phyloP scores from a whole-genome alignment of 1,140 invertebrate species.

The Linepithema humile region DNA sequence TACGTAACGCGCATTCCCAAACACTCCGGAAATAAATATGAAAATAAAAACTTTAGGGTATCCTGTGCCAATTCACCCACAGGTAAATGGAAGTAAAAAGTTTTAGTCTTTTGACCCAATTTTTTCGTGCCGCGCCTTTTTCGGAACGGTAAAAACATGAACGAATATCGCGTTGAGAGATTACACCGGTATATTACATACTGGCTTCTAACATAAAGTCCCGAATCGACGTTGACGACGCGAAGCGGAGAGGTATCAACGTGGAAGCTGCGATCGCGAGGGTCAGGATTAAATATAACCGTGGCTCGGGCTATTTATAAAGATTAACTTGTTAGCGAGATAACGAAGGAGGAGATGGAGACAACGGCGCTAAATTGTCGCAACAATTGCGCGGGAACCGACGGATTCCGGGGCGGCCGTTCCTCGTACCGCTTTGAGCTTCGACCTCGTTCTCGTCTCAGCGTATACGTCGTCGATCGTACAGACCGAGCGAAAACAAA shows the following conservation, averaged over 20 bases:
- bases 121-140: no score
- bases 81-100: not conserved
- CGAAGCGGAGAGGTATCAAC: slow-evolving; percentile 69
- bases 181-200: not conserved
- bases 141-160: not conserved
- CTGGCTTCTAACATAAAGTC: slow-evolving; percentile 11
- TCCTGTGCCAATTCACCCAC: not conserved
- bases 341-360: slow-evolving; percentile 79
- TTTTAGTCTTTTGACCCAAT: not conserved
- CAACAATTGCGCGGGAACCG: slow-evolving; percentile 78
- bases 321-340: slow-evolving; percentile 84
- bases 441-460: slow-evolving; percentile 65
- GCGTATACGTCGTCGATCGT: slow-evolving; percentile 1
- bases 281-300: slow-evolving; percentile 84
- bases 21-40: not conserved
- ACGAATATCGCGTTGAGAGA: not conserved
- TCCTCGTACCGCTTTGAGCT: slow-evolving; percentile 70
- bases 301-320: slow-evolving; percentile 83
- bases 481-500: not conserved
- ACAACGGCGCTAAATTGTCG: slow-evolving; percentile 80
- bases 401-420: slow-evolving; percentile 73
- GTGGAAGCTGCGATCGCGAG: slow-evolving; percentile 75
- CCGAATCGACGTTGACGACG: slow-evolving; percentile 20
- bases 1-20: not conserved
- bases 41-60: not conserved